These are phyloP conservation scores for Lasioglossum albipes DNA, from an alignment of 1,140 invertebrate genomes.

Conservation along the genomic window DNA sequence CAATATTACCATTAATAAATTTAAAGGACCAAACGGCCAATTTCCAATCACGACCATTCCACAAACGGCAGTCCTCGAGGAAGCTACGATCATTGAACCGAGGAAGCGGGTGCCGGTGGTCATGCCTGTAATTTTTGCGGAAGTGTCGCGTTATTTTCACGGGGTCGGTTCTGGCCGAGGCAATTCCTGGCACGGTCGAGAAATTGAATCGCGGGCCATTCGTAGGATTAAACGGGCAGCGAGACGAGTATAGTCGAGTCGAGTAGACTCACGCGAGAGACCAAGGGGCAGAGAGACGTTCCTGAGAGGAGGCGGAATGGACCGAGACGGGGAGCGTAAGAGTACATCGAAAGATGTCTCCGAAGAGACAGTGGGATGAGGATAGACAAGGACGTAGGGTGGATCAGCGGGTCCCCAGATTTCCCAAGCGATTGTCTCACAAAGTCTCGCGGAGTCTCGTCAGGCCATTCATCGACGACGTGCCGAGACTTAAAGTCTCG, in stretches of 20 bases:
- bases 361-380: conserved; percentile 12
- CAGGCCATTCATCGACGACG: conserved; percentile 79
- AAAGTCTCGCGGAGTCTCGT: conserved; percentile 76
- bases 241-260: not conserved
- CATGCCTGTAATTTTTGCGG: not conserved
- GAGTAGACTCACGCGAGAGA: conserved; percentile 42
- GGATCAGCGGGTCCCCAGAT: conserved; percentile 73
- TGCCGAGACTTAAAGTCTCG: conserved; percentile 76
- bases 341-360: conserved; percentile 11
- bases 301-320: conserved; percentile 26
- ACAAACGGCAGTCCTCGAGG: too few relatives aligned
- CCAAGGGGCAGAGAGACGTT: conserved; percentile 18
- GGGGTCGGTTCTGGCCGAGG: conserved; percentile 17
- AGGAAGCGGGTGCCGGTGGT: too few relatives aligned
- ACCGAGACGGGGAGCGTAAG: conserved; percentile 18
- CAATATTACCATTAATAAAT: too few relatives aligned
- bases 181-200: conserved; percentile 28
- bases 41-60: too few relatives aligned
- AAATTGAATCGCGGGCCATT: conserved; percentile 57
- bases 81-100: too few relatives aligned
- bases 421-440: conserved; percentile 80
- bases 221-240: conserved; percentile 52
- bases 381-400: conserved; percentile 41
- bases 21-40: too few relatives aligned
- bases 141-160: conserved; percentile 17